Percentiles rank a stretch among this genome's conserved stretches.
Evolutionary conservation across 2,888 invertebrate genomes (phyloP).

Genomic region (Argyresthia albistria): DNA sequence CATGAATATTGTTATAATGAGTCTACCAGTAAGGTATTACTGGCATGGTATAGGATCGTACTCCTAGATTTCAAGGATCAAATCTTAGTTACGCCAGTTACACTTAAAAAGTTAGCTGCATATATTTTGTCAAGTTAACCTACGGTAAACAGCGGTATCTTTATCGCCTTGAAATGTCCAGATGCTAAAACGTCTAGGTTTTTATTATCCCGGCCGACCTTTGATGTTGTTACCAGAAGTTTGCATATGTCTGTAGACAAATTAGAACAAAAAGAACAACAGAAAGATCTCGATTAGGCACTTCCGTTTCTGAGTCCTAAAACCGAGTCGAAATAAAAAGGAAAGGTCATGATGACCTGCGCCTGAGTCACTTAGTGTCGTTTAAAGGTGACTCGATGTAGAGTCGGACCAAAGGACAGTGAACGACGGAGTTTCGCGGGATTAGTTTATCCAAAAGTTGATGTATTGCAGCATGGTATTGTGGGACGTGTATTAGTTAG

Average conservation of each 20-base stretch:
- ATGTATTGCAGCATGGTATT: not conserved
- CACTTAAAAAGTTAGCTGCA: too few relatives aligned
- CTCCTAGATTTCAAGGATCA: too few relatives aligned
- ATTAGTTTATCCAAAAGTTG: not conserved
- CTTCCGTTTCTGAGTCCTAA: conserved; percentile 45
- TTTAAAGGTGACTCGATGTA: conserved; percentile 32
- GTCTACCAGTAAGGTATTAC: too few relatives aligned
- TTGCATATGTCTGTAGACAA: not conserved
- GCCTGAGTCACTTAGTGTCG: conserved; percentile 35
- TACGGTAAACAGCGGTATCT: too few relatives aligned
- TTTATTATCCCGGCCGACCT: too few relatives aligned
- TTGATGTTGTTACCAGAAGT: too few relatives aligned
- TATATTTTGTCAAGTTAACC: too few relatives aligned
- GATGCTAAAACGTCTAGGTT: too few relatives aligned
- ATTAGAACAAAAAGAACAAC: conserved; percentile 16
- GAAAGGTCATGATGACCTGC: conserved; percentile 40
- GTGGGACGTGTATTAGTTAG: not conserved
- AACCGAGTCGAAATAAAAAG: conserved; percentile 33
- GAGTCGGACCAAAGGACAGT: conserved; percentile 1
- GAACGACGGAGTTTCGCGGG: not conserved
- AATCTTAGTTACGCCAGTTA: too few relatives aligned
- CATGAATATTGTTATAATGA: too few relatives aligned
- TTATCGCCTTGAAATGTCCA: too few relatives aligned
- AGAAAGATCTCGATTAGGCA: conserved; percentile 50
- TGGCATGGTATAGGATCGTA: too few relatives aligned